Evolutionary conservation across 1,140 invertebrate species (phyloP), one percentile per base, ranked within the genome.

Genomic region (Zaprionus lachaisei): DNA sequence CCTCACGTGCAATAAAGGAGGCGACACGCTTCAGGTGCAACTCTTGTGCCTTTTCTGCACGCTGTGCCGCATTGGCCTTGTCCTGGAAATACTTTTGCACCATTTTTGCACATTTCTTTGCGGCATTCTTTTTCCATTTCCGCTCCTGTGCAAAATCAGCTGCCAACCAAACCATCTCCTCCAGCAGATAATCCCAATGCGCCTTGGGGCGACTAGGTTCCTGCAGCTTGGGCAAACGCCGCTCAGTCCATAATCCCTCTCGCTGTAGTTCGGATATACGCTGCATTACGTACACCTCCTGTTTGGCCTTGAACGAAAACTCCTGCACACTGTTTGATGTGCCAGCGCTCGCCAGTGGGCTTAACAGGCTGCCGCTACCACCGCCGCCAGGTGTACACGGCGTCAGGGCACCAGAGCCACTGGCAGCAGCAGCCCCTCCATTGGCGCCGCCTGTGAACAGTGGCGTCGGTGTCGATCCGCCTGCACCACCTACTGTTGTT

Each of bases 131-230:
- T 91, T 99, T 99, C 98, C 98, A 99, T 93, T 99, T 99, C 57
- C 98, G 94, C 93, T 99, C 99, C 93, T 99, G 97, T 34, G 97
- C 97, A 94, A 99, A 99, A 94, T 99, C 99, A 20, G 97, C 97
- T 41, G 98, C 97, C 61, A 99, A 94, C 99, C 99, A 99, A 24
- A 97, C 96, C 97, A 99, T 99, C 94, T 99, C 99, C 93, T 99
- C 99, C 11, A 99, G 93, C 57, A 99, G 94, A 93, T 99, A 99
- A 93, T 99, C 99, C 98, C 98, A 99, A 93, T 99, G 99, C n/a
- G 97, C 96, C 94, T 99, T 99, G 17, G 95, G 94, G 80, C 98
- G 94, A 49, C 96, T 94, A 67, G 98, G 97, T 94, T 99, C 98
- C 85, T 98, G 96, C 24, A 98, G 95, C 94, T 99, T 98, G 4